These are phyloP conservation scores for Herpailurus yagouaroundi DNA, from an alignment of 2,113 vertebrate genomes.

Conservation along the genomic window DNA sequence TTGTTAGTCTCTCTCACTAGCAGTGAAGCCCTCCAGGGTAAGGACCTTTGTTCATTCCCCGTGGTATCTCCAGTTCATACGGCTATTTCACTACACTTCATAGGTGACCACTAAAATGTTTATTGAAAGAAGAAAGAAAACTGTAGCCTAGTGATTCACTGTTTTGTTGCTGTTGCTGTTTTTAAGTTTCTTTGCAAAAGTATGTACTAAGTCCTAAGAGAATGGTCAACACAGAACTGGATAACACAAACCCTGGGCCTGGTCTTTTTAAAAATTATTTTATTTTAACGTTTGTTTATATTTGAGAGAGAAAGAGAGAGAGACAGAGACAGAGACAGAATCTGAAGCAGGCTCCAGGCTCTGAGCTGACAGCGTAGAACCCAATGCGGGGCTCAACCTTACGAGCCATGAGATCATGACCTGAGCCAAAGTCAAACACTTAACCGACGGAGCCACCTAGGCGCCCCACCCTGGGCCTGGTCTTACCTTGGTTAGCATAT, in stretches of 20 bases:
- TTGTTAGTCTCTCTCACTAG: neutral
- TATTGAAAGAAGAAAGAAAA: conserved; percentile 25
- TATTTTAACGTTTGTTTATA: no score
- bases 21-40: neutral
- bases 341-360: no score
- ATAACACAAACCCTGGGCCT: neutral
- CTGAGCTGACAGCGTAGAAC: no score
- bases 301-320: no score
- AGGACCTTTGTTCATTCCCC: neutral
- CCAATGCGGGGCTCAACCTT: no score
- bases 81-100: neutral
- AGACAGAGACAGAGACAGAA: no score
- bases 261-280: no score
- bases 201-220: neutral
- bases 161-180: neutral
- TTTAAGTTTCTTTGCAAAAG: conserved; percentile 11
- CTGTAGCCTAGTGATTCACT: neutral
- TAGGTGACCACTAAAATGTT: neutral
- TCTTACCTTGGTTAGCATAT: neutral
- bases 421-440: no score
- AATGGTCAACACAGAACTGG: neutral
- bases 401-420: no score
- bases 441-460: no score
- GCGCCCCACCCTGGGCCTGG: neutral
- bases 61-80: neutral